Evolutionary conservation across 2,888 invertebrate species (phyloP).

Genomic region (Rhamnusium bicolor): DNA sequence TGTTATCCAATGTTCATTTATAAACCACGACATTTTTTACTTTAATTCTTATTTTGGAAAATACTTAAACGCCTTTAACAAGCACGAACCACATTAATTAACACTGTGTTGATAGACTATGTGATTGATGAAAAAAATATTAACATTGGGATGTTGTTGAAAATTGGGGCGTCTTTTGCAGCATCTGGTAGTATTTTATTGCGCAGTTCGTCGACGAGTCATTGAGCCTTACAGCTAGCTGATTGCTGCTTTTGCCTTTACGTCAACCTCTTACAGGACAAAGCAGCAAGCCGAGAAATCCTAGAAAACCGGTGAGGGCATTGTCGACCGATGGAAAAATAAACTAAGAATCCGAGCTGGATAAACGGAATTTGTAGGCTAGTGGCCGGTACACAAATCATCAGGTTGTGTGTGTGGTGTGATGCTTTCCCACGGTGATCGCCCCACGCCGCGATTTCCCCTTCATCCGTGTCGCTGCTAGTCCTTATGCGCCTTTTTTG

Average conservation of each 20-base stretch:
- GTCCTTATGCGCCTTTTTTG: constrained; percentile 37
- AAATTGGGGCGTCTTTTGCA: constrained; percentile 29
- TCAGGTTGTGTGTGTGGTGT: constrained; percentile 64
- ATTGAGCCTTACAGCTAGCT: constrained; percentile 36
- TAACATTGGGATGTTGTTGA: neutral
- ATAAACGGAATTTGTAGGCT: constrained; percentile 54
- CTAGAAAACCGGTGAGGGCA: neutral
- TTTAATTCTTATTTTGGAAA: neutral
- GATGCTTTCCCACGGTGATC: constrained; percentile 67
- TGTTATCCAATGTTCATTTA: neutral
- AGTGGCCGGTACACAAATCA: constrained; percentile 65
- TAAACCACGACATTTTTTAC: neutral
- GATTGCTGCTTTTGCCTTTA: constrained; percentile 31
- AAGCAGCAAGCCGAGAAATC: constrained; percentile 13
- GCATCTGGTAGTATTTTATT: constrained; percentile 41
- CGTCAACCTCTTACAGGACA: constrained; percentile 25
- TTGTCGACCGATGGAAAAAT: constrained; percentile 5
- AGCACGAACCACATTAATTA: neutral
- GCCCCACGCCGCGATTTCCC: constrained; percentile 54
- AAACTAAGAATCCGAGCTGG: constrained; percentile 4
- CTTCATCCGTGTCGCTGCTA: constrained; percentile 46
- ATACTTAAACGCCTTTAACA: neutral
- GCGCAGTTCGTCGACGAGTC: constrained; percentile 43
- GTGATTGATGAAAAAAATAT: neutral
- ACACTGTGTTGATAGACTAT: neutral